Percentiles rank a stretch among this genome's conserved stretches.
These are phyloP conservation scores for Labrus mixtus DNA, from an alignment of 2,113 vertebrate species.

Conservation along the genomic window DNA sequence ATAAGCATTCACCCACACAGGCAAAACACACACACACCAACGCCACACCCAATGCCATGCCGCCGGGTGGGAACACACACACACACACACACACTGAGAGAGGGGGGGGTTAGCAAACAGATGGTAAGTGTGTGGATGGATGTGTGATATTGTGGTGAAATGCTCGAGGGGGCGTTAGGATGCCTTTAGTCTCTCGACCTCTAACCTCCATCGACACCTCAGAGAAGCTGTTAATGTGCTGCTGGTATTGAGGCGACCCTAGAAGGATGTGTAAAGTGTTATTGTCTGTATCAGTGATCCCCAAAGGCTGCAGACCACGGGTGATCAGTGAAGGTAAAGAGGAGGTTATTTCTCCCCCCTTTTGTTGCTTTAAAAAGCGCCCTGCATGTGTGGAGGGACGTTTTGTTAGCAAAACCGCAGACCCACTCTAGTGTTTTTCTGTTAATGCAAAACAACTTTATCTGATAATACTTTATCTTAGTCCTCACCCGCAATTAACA, in stretches of 20 bases:
- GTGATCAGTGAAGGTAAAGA: background rate
- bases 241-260: too few species aligned
- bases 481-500: too few species aligned
- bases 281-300: too few species aligned
- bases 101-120: conserved; percentile 38
- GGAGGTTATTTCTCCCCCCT: background rate
- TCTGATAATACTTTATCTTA: too few species aligned
- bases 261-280: too few species aligned
- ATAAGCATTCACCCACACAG: conserved; percentile 69
- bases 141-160: conserved; percentile 6
- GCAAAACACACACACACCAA: conserved; percentile 42
- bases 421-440: too few species aligned
- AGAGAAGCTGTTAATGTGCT: conserved; percentile 15
- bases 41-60: conserved; percentile 51
- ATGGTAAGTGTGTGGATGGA: conserved; percentile 64
- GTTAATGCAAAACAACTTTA: too few species aligned
- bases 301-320: too few species aligned
- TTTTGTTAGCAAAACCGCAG: too few species aligned
- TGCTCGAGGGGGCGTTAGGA: conserved; percentile 38
- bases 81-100: conserved; percentile 17
- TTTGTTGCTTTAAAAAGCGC: too few species aligned
- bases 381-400: too few species aligned
- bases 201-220: conserved; percentile 54
- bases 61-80: conserved; percentile 18
- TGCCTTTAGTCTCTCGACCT: conserved; percentile 53